Evolutionary conservation across 1,140 invertebrate genomes (phyloP).

Genomic region (Meloidogyne floridensis): DNA sequence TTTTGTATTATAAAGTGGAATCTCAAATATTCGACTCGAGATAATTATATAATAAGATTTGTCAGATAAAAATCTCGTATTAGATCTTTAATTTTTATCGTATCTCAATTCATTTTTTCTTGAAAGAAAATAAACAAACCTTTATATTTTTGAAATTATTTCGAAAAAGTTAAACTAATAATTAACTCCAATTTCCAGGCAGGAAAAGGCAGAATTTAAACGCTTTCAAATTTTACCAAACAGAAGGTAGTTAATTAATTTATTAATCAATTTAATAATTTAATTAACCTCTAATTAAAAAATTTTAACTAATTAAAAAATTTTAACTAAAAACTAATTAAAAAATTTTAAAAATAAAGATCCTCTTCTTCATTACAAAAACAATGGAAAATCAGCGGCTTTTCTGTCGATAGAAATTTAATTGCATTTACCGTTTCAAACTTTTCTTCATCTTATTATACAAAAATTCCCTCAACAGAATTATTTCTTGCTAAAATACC

Average conservation of each 20-base stretch:
- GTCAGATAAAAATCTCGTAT: neutral
- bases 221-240: too few species aligned
- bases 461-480: neutral
- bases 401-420: slow-evolving; percentile 20
- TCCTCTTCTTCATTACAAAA: neutral
- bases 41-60: neutral
- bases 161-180: neutral
- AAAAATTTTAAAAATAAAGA: neutral
- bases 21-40: neutral
- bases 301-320: neutral
- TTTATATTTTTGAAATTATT: too few species aligned
- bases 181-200: too few species aligned
- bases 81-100: neutral
- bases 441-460: neutral
- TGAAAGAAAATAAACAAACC: too few species aligned
- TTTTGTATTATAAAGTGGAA: neutral
- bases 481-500: slow-evolving; percentile 26
- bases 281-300: neutral
- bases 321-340: neutral
- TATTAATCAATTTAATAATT: neutral
- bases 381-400: slow-evolving; percentile 11
- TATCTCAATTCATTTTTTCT: neutral
- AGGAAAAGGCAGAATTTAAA: too few species aligned
- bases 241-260: too few species aligned
- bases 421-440: slow-evolving; percentile 15